Evolutionary conservation across 2,113 vertebrate genomes (phyloP).

Genomic region (Entosphenus tridentatus): DNA sequence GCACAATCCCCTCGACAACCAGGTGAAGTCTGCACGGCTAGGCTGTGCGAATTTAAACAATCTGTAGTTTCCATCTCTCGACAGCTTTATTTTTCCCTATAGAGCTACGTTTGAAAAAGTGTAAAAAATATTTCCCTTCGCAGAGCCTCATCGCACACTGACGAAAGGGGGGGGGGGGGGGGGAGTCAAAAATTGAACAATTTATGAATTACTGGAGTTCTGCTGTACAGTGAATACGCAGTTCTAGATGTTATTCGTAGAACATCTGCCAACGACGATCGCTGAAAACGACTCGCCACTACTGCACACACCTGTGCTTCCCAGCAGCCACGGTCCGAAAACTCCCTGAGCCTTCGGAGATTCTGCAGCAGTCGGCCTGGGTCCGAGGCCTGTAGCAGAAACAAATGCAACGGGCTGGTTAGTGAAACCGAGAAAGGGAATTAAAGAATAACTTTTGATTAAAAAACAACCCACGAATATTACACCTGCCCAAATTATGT

Average conservation of each 20-base stretch:
- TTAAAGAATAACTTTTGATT: too few species aligned
- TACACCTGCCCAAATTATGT: too few species aligned
- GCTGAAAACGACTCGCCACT: neutral
- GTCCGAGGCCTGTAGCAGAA: slow-evolving; percentile 34
- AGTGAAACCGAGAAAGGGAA: slow-evolving; percentile 1
- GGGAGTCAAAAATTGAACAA: neutral
- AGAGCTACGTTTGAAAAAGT: too few species aligned
- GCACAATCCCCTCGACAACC: too few species aligned
- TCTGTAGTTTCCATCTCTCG: too few species aligned
- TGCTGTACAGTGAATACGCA: neutral
- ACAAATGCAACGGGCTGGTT: neutral
- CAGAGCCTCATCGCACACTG: neutral
- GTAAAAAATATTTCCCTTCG: too few species aligned
- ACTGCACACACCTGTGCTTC: slow-evolving; percentile 49
- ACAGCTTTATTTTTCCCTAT: too few species aligned
- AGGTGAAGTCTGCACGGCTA: too few species aligned
- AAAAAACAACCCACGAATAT: too few species aligned
- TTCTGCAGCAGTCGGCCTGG: slow-evolving; percentile 73
- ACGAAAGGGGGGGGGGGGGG: neutral
- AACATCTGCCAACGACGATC: neutral
- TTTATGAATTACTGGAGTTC: neutral
- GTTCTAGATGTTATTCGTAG: neutral
- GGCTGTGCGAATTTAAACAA: too few species aligned
- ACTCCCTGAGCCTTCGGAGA: slow-evolving; percentile 66
- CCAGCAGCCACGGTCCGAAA: slow-evolving; percentile 74